Evolutionary conservation across 2,888 invertebrate genomes (phyloP), one percentile per base, ranked within the genome.

Genomic region (Parasteatoda lunata): DNA sequence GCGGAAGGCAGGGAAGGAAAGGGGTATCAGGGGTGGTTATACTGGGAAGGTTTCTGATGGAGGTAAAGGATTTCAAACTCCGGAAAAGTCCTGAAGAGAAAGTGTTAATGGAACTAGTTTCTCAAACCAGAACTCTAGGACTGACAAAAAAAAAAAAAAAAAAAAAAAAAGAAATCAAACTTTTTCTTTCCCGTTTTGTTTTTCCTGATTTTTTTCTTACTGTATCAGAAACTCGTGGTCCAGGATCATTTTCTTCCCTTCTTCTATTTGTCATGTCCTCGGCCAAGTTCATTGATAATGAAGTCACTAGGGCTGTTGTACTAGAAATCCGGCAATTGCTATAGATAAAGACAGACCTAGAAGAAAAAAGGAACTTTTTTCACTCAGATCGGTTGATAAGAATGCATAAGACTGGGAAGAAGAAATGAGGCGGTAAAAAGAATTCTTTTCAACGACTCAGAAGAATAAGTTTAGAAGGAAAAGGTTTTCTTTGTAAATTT

Each of bases 91-190:
- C 45, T 5, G 54, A 68, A 75, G 73, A 15, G 75, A 81, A 81
- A 81, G 81, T 81, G 81, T 81, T 81, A 81, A 81, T 81, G 81
- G 81, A 81, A 81, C 81, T 81, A 75, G 75, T 81, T 81, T 73
- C 73, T 81, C 75, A 69, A 81, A 75, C 75, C 81, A 75, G 75
- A 59, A 66, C 75, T 75, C 45, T 47, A 9, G 66, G 11, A 59
- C 59, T 13, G 11, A n/a, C 59, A 13, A 59, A 59, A 9, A 59
- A 7, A 54, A 54, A 54, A 54, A 52, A 52, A 52, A 52, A 52
- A 52, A 52, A 52, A 52, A 54, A 54, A 54, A 81, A 81, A 81
- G 66, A 51, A 80, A 72, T 65, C 66, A n/a, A 13, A 49, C n/a
- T 79, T 80, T 66, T 54, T 77, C 52, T 8, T 49, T 72, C 52